These are phyloP conservation scores for Tachina fera DNA, from an alignment of 2,888 invertebrate genomes.

Conservation along the genomic window DNA sequence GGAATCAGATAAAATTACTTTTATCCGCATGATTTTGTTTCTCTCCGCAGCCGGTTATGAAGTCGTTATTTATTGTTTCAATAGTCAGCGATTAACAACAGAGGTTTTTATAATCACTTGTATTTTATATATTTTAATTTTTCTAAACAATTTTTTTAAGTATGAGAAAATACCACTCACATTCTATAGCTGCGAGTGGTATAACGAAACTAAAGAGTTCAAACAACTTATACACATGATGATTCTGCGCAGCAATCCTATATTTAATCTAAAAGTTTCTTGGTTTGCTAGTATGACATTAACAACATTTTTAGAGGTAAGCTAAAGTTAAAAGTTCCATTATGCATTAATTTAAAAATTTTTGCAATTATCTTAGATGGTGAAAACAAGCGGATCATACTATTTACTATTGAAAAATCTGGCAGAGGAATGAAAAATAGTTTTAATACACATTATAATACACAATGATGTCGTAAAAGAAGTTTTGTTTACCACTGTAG, in stretches of 20 bases:
- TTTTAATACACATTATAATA: no score
- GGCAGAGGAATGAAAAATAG: conserved; percentile 55
- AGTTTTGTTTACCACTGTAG: no score
- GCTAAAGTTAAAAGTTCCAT: conserved; percentile 32
- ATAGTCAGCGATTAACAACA: conserved; percentile 76
- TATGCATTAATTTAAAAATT: background rate
- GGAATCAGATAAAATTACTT: conserved; percentile 72
- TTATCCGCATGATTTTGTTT: conserved; percentile 78
- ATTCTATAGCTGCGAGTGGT: conserved; percentile 78
- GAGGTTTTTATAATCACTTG: conserved; percentile 43
- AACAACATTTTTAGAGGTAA: conserved; percentile 78
- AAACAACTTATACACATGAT: conserved; percentile 77
- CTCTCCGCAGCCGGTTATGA: conserved; percentile 76
- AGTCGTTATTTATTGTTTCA: conserved; percentile 78
- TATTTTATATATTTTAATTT: background rate
- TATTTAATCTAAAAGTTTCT: conserved; percentile 76
- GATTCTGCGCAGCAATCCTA: conserved; percentile 77
- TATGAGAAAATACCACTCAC: conserved; percentile 76
- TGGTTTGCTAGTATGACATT: conserved; percentile 79
- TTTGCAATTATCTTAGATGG: conserved; percentile 74
- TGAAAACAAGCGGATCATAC: conserved; percentile 79
- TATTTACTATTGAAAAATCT: conserved; percentile 77
- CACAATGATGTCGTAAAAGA: no score
- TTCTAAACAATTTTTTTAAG: conserved; percentile 57
- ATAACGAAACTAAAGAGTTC: conserved; percentile 76